Conservation (phyloP, 2,797 vertebrate genomes). For the Australoheros facetus region DNA sequence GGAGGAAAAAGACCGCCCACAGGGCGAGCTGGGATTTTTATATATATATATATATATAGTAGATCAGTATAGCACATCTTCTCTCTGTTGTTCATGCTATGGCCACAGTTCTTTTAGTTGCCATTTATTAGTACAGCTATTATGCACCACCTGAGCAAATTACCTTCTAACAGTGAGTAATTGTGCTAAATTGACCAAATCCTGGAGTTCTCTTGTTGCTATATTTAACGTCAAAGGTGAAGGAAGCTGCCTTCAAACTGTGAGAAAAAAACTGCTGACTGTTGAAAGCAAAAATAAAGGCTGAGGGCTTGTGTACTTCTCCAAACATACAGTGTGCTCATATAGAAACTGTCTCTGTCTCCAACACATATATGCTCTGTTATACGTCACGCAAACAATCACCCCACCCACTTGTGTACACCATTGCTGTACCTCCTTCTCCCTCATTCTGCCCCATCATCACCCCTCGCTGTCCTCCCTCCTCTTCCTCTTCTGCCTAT, state of each 20-base stretch:
- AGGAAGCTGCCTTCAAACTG: slow-evolving; percentile 19
- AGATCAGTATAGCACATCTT: neutral
- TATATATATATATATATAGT: too few relatives aligned
- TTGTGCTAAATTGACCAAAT: slow-evolving; percentile 69
- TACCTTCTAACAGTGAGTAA: slow-evolving; percentile 53
- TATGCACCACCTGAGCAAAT: slow-evolving; percentile 57
- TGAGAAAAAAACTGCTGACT: slow-evolving; percentile 17
- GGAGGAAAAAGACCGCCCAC: too few relatives aligned
- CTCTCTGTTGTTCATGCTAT: neutral
- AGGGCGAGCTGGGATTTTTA: too few relatives aligned
- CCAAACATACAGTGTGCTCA: neutral
- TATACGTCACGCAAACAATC: slow-evolving; percentile 51
- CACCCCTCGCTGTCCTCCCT: slow-evolving; percentile 40
- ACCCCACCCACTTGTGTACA: slow-evolving; percentile 56
- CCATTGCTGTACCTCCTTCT: slow-evolving; percentile 26
- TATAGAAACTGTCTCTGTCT: neutral
- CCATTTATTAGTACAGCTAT: slow-evolving; percentile 53
- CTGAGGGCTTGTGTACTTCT: neutral
- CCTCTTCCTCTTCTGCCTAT: slow-evolving; percentile 59
- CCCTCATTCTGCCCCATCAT: slow-evolving; percentile 38
- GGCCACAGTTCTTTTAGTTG: slow-evolving; percentile 23
- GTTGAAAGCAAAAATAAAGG: slow-evolving; percentile 19
- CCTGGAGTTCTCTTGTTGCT: slow-evolving; percentile 39
- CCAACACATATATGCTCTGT: slow-evolving; percentile 11
- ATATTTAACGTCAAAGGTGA: slow-evolving; percentile 52